Percentiles rank a stretch among this genome's conserved stretches.
phyloP scores from a whole-genome alignment of 2,113 vertebrate species.

The Synchiropus splendidus region DNA sequence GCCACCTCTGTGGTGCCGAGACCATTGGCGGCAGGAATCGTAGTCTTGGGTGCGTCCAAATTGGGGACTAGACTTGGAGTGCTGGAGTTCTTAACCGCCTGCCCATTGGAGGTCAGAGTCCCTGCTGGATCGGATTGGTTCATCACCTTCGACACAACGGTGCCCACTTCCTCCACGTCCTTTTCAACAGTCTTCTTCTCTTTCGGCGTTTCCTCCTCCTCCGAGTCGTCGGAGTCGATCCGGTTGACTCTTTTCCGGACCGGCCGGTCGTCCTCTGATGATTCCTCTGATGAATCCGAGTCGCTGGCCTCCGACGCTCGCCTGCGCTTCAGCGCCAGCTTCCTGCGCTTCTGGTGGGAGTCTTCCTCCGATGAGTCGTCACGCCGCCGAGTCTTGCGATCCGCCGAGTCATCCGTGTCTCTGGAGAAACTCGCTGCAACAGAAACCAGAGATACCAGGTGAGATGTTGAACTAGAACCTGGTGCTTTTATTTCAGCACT shows the following conservation, averaged over 20 bases:
- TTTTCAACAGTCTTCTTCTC: constrained; percentile 47
- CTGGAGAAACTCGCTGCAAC: constrained; percentile 58
- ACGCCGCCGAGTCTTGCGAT: constrained; percentile 53
- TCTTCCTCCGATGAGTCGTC: constrained; percentile 62
- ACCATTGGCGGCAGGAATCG: constrained; percentile 60
- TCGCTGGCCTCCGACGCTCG: constrained; percentile 61
- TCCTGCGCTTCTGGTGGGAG: constrained; percentile 38
- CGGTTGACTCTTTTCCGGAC: constrained; percentile 84
- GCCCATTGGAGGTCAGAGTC: constrained; percentile 6
- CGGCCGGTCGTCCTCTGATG: constrained; percentile 72
- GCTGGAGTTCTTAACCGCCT: too few relatives aligned
- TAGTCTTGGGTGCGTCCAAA: constrained; percentile 84
- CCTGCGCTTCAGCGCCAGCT: constrained; percentile 59
- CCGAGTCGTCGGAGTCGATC: constrained; percentile 78
- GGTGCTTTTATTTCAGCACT: too few relatives aligned
- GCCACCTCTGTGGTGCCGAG: constrained; percentile 70
- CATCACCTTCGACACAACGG: constrained; percentile 74
- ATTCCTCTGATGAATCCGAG: constrained; percentile 44
- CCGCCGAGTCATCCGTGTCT: constrained; percentile 71
- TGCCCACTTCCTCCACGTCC: constrained; percentile 37
- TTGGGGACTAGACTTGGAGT: constrained; percentile 42
- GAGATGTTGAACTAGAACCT: too few relatives aligned
- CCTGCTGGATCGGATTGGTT: constrained; percentile 75
- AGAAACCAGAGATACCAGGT: background rate
- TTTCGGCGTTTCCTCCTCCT: constrained; percentile 62